These are phyloP conservation scores for Salvelinus fontinalis DNA, from an alignment of 2,113 vertebrate genomes.

Conservation along the genomic window DNA sequence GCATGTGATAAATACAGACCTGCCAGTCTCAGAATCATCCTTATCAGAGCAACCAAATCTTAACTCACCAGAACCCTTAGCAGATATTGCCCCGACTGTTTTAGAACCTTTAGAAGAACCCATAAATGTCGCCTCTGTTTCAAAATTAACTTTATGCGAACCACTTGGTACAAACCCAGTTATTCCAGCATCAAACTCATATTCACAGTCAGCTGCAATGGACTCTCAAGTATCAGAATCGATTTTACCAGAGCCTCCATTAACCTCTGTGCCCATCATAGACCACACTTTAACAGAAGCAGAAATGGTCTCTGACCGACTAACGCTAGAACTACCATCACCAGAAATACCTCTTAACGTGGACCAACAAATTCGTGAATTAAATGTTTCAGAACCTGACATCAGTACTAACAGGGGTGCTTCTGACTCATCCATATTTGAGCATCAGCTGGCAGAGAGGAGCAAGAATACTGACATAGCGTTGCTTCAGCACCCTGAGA, in stretches of 20 bases:
- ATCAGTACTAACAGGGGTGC: not conserved
- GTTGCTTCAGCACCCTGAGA: conserved; percentile 9
- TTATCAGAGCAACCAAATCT: not conserved
- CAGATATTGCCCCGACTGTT: too few species aligned
- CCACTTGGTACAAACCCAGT: not conserved
- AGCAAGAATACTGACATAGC: conserved; percentile 2
- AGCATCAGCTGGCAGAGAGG: conserved; percentile 1
- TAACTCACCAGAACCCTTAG: not conserved
- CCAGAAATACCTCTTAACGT: not conserved
- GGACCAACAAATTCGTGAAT: not conserved
- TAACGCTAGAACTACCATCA: not conserved
- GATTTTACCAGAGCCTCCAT: not conserved
- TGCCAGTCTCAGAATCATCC: not conserved
- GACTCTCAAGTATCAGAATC: not conserved
- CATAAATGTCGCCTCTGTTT: not conserved
- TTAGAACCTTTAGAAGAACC: too few species aligned
- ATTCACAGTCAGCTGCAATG: not conserved
- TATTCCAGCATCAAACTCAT: not conserved
- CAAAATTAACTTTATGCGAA: not conserved
- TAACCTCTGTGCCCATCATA: not conserved
- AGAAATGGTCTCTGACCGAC: not conserved
- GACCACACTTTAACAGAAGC: not conserved
- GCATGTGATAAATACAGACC: not conserved
- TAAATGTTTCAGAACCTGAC: not conserved
- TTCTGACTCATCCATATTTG: not conserved